Percentiles rank a stretch among this genome's conserved stretches.
These are phyloP conservation scores for Hecatera dysodea DNA, from an alignment of 2,888 invertebrate genomes.

Conservation along the genomic window DNA sequence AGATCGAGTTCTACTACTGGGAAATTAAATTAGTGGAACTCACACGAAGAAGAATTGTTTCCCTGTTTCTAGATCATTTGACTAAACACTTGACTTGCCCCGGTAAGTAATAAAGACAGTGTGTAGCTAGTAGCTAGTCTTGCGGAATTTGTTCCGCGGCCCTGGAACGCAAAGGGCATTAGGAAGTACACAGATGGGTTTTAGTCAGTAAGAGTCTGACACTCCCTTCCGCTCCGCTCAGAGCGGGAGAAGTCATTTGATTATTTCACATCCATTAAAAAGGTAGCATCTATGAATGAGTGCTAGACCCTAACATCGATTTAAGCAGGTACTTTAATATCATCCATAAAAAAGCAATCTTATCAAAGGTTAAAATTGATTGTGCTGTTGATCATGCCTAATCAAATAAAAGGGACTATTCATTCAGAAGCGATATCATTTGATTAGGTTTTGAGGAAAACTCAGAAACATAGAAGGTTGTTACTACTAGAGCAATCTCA, in stretches of 20 bases:
- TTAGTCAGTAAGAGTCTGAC: too few species aligned
- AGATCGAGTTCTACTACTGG: neutral
- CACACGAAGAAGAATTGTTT: neutral
- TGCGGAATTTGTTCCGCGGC: too few species aligned
- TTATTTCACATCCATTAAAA: too few species aligned
- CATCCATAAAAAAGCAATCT: constrained; percentile 1
- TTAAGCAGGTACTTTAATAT: neutral
- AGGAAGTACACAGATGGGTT: too few species aligned
- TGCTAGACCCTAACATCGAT: constrained; percentile 2
- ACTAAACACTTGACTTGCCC: neutral
- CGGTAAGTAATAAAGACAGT: neutral
- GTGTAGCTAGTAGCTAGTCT: constrained; percentile 25
- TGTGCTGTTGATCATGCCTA: neutral
- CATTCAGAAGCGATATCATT: neutral
- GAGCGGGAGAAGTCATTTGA: too few species aligned
- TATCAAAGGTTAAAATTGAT: neutral
- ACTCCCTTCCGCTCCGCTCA: too few species aligned
- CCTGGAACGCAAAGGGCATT: too few species aligned
- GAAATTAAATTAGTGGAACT: neutral
- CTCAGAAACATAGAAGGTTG: neutral
- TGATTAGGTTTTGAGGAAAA: neutral
- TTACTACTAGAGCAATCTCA: neutral
- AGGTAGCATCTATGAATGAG: too few species aligned
- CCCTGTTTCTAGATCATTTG: neutral
- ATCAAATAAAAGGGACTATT: neutral